A percentile compares a stretch with the other conserved stretches of the same genome.
Conservation (phyloP, 2,797 vertebrate genomes). For the Lerista edwardsae region DNA sequence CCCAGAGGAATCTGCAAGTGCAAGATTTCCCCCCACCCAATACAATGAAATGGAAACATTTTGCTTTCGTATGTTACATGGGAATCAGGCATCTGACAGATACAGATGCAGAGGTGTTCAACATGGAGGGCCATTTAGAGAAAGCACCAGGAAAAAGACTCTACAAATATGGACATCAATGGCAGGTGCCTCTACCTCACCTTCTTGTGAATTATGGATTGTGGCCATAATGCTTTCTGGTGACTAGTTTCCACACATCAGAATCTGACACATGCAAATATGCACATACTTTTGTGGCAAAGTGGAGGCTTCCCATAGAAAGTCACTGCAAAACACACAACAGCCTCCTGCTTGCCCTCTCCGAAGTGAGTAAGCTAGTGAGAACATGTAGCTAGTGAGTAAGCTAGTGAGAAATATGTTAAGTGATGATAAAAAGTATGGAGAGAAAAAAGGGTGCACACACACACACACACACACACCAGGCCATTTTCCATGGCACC, state of each 20-base stretch:
- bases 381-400: slow-evolving; percentile 45
- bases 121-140: too few species aligned
- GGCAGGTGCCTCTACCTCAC: background rate
- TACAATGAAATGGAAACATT: too few species aligned
- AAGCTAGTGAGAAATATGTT: slow-evolving; percentile 55
- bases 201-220: background rate
- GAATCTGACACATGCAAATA: background rate
- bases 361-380: slow-evolving; percentile 33
- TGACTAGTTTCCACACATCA: background rate
- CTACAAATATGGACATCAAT: background rate
- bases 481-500: slow-evolving; percentile 67
- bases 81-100: too few species aligned
- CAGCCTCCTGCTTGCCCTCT: background rate
- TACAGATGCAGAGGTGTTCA: too few species aligned
- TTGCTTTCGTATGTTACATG: too few species aligned
- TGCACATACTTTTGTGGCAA: too few species aligned
- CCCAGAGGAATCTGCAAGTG: background rate
- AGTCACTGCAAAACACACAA: background rate
- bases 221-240: background rate
- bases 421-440: slow-evolving; percentile 56
- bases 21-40: too few species aligned
- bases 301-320: background rate
- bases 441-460: slow-evolving; percentile 67
- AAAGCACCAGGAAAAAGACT: background rate
- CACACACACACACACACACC: slow-evolving; percentile 54